These are phyloP conservation scores for Ormyrus pomaceus DNA, from an alignment of 2,888 invertebrate species.

Conservation along the genomic window DNA sequence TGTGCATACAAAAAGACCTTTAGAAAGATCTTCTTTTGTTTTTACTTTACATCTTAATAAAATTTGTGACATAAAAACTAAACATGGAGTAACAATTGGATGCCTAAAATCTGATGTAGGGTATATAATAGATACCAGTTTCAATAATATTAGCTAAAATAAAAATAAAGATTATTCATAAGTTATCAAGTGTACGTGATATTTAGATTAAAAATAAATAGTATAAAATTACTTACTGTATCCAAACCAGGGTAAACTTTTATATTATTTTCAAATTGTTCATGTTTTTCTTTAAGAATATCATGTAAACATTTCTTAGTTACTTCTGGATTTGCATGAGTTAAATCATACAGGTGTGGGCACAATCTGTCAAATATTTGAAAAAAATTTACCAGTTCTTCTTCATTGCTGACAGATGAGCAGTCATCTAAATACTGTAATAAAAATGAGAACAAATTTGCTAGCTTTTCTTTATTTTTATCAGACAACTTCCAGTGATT, in stretches of 20 bases:
- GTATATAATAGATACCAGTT: slow-evolving; percentile 87
- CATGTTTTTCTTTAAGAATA: slow-evolving; percentile 85
- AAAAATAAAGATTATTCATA: slow-evolving; percentile 26
- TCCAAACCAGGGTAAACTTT: slow-evolving; percentile 82
- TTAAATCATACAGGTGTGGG: slow-evolving; percentile 80
- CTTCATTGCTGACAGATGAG: slow-evolving; percentile 68
- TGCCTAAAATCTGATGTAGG: slow-evolving; percentile 94
- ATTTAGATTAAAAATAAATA: slow-evolving; percentile 34
- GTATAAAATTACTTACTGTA: slow-evolving; percentile 72
- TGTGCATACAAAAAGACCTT: slow-evolving; percentile 86
- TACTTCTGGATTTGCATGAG: slow-evolving; percentile 83
- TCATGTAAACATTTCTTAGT: slow-evolving; percentile 83
- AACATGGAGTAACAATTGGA: slow-evolving; percentile 81
- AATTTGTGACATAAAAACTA: slow-evolving; percentile 90
- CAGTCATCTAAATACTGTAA: slow-evolving; percentile 88
- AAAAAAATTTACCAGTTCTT: slow-evolving; percentile 78
- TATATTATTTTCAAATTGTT: slow-evolving; percentile 79
- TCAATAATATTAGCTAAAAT: slow-evolving; percentile 84
- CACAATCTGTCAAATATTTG: slow-evolving; percentile 78
- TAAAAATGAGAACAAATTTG: slow-evolving; percentile 85
- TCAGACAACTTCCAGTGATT: slow-evolving; percentile 89
- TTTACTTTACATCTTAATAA: slow-evolving; percentile 81
- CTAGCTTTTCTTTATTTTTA: slow-evolving; percentile 87
- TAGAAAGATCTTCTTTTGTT: slow-evolving; percentile 82
- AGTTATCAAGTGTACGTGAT: background rate